Evolutionary conservation across 2,888 invertebrate genomes (phyloP), one percentile per base, ranked within the genome.

Genomic region (Eretmocerus hayati): DNA sequence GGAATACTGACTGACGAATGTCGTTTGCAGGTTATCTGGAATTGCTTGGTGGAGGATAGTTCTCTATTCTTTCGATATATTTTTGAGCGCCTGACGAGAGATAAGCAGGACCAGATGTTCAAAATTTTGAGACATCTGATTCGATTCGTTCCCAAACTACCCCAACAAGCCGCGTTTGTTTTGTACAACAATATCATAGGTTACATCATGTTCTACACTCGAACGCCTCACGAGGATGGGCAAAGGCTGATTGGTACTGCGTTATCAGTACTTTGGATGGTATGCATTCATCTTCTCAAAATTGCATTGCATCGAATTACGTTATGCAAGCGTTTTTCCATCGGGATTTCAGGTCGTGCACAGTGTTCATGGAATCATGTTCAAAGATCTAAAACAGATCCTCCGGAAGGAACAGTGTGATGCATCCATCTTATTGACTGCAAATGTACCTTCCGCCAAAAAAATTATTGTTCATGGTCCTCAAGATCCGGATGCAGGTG

Each of bases 111-210:
- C 61, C 83, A 90, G 60, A 91, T 95, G 87, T 90, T 96, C 67
- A 94, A 94, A 72, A 77, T 89, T 57, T 71, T 97, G 15, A 80
- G 97, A 1, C 93, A 95, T 64, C 76, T 99, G 43, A 90, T 97
- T 53, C 79, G 95, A 48, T 93, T 94, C 67, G 88, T 95, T 40
- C 91, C 93, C 1, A 84, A 91, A 38, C 73, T 97, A 50, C 95
- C 97, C 0, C 90, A 93, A 58, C 97, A 99, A 72, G 95, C 97
- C 1, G 99, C 99, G 0, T 97, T 96, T 72, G 92, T 94, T 1
- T 73, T 99, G 1, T 96, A 97, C 72, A 99, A 99, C 76, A 97
- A 99, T 63, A 88, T 99, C 61, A 97, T 99, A 59, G 99, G 99
- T 2, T 99, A 95, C 66, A 91, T 99, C 3, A 99, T 99, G 97